phyloP scores from a whole-genome alignment of 1,140 invertebrate genomes.

The Sminthurinus signatus region DNA sequence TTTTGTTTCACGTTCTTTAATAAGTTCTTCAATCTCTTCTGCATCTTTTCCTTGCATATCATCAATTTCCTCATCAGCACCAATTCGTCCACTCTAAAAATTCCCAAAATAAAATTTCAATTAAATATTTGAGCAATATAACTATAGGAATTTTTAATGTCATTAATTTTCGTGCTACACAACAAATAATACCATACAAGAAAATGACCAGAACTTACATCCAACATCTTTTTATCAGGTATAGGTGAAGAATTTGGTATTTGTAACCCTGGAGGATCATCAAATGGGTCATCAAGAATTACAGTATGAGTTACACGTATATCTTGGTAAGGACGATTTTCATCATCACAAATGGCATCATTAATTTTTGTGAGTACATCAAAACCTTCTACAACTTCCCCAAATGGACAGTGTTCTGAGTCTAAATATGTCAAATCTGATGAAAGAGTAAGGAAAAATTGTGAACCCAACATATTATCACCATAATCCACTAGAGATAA shows the following conservation, averaged over 20 bases:
- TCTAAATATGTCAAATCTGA: conserved; percentile 87
- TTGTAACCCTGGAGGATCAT: conserved; percentile 70
- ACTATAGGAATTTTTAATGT: no score
- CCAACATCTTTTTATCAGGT: conserved; percentile 68
- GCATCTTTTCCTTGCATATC: conserved; percentile 75
- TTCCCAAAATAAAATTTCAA: no score
- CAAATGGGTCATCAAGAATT: conserved; percentile 91
- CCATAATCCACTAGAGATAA: conserved; percentile 96
- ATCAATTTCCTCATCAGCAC: conserved; percentile 90
- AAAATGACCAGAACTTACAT: conserved; percentile 47
- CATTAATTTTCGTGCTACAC: no score
- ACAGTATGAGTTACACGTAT: conserved; percentile 96
- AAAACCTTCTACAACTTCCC: conserved; percentile 87
- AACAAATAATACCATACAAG: no score
- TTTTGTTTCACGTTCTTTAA: conserved; percentile 87
- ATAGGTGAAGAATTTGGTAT: conserved; percentile 80
- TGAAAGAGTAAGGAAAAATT: conserved; percentile 94
- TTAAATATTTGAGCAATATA: no score
- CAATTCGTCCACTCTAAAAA: conserved; percentile 75
- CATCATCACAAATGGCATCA: conserved; percentile 85
- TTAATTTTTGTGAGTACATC: conserved; percentile 86
- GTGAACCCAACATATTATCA: conserved; percentile 86
- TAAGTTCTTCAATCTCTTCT: conserved; percentile 79
- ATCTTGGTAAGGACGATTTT: conserved; percentile 89
- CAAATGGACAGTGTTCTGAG: conserved; percentile 91